Base-by-base conservation (phyloP, 2,888 invertebrate genomes). In the Pelosia muscerda region DNA sequence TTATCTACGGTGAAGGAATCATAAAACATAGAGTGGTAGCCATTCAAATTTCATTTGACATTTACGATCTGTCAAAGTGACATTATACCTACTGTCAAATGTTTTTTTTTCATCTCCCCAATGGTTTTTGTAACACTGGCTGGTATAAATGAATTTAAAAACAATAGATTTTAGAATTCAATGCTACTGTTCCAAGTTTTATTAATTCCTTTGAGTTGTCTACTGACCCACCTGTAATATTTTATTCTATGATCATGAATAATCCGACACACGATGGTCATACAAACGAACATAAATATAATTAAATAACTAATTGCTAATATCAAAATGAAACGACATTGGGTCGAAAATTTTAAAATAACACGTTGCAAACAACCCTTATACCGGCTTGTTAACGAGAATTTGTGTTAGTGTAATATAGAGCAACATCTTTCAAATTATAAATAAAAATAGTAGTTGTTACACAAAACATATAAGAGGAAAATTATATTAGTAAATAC, bases 391-490 rank as follows among this genome's bases (percentile, higher is more conserved):
- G 93, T 92, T 89, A 81, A 92, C 85, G 90, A 88, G 94, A 94
- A 94, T 94, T 94, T 94, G 94, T 94, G 94, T 94, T 91, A 87
- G 93, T 94, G 93, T 93, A 88, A 83, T 83, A 86, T 79, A 84
- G 84, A 84, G 81, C 81, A 82, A 79, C 79, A 74, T 78, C 66
- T 80, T 76, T 78, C 68, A 60, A 72, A 74, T 69, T 67, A 73
- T 6, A 75, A 78, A 81, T 66, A 69, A 55, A 49, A 76, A 77
- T 71, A 65, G 71, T 78, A 75, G 63, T 57, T 65, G 60, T 70
- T 69, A 73, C 57, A 69, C 56, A 72, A 75, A 69, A 74, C 68
- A 75, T 63, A 73, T 63, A 68, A 68, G 59, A 68, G 66, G n/a
- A 66, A n/a, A 78, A 73, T 63, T 56, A 65, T 65, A 54, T 60